Base-by-base conservation (phyloP, 2,113 vertebrate genomes). In the Phoenicopterus ruber region DNA sequence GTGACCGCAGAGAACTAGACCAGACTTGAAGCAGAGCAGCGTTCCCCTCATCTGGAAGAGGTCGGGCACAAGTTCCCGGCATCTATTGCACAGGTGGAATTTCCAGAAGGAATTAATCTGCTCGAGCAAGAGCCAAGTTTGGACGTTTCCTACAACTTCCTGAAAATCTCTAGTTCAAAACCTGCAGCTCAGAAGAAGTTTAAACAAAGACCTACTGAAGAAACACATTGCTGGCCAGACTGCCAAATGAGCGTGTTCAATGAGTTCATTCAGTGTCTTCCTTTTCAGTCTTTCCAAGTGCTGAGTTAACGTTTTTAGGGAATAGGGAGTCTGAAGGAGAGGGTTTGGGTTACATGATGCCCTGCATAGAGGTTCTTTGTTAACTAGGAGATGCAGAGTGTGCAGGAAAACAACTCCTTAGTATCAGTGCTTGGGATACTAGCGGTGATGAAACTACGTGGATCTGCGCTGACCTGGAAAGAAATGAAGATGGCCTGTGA, bases 181-280 rank as follows among this genome's bases (percentile, higher is more conserved):
- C 76, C 50, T 82, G 83, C 50, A 71, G 40, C 77, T 71, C 79
- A 34, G 71, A 87, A 95, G 72, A 66, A 81, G 80, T 74, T 90
- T 81, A 90, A 92, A 94, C 90, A 93, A 92, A 92, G 95, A 94
- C 81, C 80, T 73, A 91, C 96, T 90, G 86, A 88, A 87, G 92
- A 59, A 89, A 57, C 59, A 47, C 10, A 2, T 11, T 78, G 83
- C 86, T 90, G 80, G 69, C 94, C 80, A 86, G 90, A 11, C 83
- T 94, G 86, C 95, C 65, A 78, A 38, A 34, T 62, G 77, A 82
- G 84, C 57, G 61, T 66, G 3, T 57, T 94, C 88, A 90, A 71
- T 86, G 77, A 70, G 63, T 81, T 86, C 86, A 52, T 96, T 96
- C 92, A 90, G 59, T 59, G 61, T 97, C 92, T 93, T 94, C 82